Evolutionary conservation across 2,888 invertebrate genomes (phyloP), one percentile per base, ranked within the genome.

Genomic region (Rapana venosa): DNA sequence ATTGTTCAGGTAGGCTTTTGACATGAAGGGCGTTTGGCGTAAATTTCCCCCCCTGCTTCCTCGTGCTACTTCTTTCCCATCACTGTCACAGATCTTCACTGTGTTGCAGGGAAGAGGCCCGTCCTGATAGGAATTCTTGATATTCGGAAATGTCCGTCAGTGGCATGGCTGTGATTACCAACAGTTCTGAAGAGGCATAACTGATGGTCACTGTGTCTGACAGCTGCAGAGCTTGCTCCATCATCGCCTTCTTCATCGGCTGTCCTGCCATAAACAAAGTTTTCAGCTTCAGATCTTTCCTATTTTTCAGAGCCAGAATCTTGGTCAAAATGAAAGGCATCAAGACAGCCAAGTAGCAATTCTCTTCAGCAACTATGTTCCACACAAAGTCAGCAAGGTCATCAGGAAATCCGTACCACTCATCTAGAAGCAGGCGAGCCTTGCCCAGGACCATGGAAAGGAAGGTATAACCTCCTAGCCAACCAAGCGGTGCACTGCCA

Each of bases 81-180:
- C 35, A 22, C 22, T 58, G 30, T 83, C 30, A 15, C 74, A 74
- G 15, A 87, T 56, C 35, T 90, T 87, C 5, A 90, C 70, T n/a
- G 20, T 22, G 15, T 8, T 22, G 30, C 70, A 20, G 35, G 70
- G 35, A 26, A 30, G 20, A 0, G 36, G 56, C 15, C 15, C 11
- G 22, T 11, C 90, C 90, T 0, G 17, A n/a, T 30, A 79, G 30
- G 32, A 83, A 87, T 32, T 90, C 87, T 30, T 83, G 58, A 20
- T 32, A 90, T 4, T 56, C 17, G 20, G n/a, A 58, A 30, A 26
- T 13, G 74, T 87, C 87, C 17, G 66, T 84, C 0, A 88, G 35
- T 0, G 4, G 20, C n/a, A 47, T 20, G 20, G 1, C 20, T 20
- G 88, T 32, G 8, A 83, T 83, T 22, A 1, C 13, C 0, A 11